Percentiles rank a stretch among this genome's conserved stretches.
Evolutionary conservation across 2,797 vertebrate genomes (phyloP).

Genomic region (Pteronotus mesoamericanus): DNA sequence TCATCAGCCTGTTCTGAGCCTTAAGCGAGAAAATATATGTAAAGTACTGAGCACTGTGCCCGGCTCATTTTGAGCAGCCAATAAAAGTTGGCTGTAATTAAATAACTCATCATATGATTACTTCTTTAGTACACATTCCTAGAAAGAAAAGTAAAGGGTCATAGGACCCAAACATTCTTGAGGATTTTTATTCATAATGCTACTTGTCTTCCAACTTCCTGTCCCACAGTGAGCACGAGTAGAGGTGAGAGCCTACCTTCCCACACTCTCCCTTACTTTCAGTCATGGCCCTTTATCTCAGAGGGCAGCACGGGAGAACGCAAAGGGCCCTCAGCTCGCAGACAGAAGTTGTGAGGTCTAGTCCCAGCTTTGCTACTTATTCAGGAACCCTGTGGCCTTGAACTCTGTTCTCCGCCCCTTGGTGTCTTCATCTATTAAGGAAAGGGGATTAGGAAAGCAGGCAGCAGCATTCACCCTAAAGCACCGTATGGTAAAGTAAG

Average conservation of each 20-base stretch:
- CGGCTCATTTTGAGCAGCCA: neutral
- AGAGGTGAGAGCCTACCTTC: neutral
- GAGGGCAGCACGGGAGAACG: neutral
- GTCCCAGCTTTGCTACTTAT: neutral
- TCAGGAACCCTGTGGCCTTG: neutral
- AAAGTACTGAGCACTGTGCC: slow-evolving; percentile 26
- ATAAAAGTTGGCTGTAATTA: slow-evolving; percentile 27
- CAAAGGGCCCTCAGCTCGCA: neutral
- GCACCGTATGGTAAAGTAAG: neutral
- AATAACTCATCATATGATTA: slow-evolving; percentile 26
- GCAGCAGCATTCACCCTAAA: neutral
- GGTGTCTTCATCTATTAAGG: neutral
- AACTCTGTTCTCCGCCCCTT: neutral
- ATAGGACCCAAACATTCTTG: neutral
- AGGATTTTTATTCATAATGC: neutral
- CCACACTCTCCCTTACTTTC: neutral
- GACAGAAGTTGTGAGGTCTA: neutral
- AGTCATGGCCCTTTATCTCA: neutral
- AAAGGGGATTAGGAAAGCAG: neutral
- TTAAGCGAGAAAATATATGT: slow-evolving; percentile 12
- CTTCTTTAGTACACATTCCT: slow-evolving; percentile 23
- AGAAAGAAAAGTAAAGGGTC: neutral
- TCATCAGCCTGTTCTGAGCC: neutral
- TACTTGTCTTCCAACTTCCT: neutral
- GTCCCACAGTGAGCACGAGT: neutral